These are phyloP conservation scores for Asobara japonica DNA, from an alignment of 1,140 invertebrate species.

Conservation along the genomic window DNA sequence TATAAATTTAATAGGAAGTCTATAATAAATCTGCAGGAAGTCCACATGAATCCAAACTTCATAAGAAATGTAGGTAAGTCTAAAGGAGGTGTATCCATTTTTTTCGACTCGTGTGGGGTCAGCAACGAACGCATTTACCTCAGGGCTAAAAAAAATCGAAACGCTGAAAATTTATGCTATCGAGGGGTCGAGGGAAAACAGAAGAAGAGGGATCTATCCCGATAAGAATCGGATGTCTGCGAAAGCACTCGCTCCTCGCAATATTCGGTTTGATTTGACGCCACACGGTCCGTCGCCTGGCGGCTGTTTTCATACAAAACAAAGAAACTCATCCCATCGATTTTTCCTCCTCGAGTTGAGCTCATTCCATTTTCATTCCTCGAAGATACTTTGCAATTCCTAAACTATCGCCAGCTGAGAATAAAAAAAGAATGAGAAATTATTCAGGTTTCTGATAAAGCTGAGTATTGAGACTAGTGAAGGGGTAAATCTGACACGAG, in stretches of 20 bases:
- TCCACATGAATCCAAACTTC: no score
- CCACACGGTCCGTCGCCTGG: slow-evolving; percentile 50
- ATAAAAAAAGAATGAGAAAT: neutral
- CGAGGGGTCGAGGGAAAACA: neutral
- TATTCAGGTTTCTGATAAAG: neutral
- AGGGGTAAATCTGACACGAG: no score
- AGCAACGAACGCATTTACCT: no score
- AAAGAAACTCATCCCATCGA: slow-evolving; percentile 52
- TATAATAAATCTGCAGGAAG: no score
- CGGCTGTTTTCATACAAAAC: slow-evolving; percentile 61
- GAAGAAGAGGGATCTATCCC: neutral
- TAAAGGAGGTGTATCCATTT: no score
- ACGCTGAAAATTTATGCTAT: neutral
- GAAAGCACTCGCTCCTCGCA: slow-evolving; percentile 38
- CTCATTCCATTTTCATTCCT: slow-evolving; percentile 36
- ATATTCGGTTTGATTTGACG: slow-evolving; percentile 55
- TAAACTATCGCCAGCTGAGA: neutral
- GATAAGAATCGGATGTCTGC: neutral
- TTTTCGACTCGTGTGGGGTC: no score
- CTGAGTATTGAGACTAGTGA: neutral
- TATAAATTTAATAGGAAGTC: no score
- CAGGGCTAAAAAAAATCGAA: no score
- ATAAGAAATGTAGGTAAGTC: no score
- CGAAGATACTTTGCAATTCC: slow-evolving; percentile 37
- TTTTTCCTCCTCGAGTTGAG: slow-evolving; percentile 42